Base-by-base conservation (phyloP, 1,140 invertebrate genomes). In the Hestina assimilis region DNA sequence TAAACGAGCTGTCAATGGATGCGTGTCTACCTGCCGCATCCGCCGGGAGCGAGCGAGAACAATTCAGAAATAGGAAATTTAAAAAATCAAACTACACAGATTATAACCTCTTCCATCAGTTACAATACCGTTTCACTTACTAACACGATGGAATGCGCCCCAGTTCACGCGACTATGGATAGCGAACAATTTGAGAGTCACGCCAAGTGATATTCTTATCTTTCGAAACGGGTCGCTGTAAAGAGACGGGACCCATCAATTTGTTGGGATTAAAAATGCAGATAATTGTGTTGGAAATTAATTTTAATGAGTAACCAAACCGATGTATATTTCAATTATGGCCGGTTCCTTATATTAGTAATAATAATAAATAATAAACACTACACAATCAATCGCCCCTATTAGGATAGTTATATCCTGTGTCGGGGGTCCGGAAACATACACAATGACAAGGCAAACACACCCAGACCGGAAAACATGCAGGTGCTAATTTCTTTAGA, bases 1-100 rank as follows among this genome's bases (percentile, higher is more conserved):
- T 71, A 78, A 72, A 67, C 58, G 59, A 42, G 46, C 48, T 71
- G 67, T 74, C 61, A 56, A 61, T 83, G 83, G 83, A 76, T 80
- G 83, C 26, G 78, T 75, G 59, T 57, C 81, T 87, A 87, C 83
- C 83, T 87, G 83, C 75, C 66, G 70, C 71, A 82, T 84, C 83
- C 83, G 80, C 65, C 72, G 72, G 69, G 66, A 79, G 71, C 69
- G 66, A 79, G 71, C 69, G 54, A 29, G 54, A 45, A 43, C 46
- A 52, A 72, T 72, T 65, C 61, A 45, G 51, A 60, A 38, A 50
- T 3, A 50, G 54, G 35, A 69, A 75, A 65, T 70, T 63, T 70
- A 47, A 59, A 67, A 79, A 75, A 72, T n/a, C n/a, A 65, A 65
- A 59, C 51, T 59, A 57, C 40, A 53, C 14, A 50, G 40, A 60